phyloP scores from a whole-genome alignment of 2,888 invertebrate species.

The Amiota mariae region DNA sequence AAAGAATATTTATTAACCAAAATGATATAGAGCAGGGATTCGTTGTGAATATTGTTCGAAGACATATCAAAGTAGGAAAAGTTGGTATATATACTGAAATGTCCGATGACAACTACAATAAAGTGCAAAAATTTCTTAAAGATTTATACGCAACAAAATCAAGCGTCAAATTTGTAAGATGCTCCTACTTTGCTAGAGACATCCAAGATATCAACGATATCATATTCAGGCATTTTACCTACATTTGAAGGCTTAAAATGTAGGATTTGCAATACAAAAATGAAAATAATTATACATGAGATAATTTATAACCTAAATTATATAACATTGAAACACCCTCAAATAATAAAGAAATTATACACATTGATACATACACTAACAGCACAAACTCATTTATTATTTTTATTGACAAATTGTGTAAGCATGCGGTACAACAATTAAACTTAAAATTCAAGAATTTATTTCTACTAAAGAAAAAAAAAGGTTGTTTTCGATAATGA shows the following conservation, averaged over 20 bases:
- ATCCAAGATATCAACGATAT: constrained; percentile 36
- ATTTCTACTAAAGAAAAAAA: too few species aligned
- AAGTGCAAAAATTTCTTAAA: constrained; percentile 44
- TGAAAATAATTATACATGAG: constrained; percentile 22
- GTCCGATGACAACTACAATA: too few species aligned
- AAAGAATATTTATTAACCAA: constrained; percentile 33
- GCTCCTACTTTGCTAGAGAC: too few species aligned
- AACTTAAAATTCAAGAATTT: too few species aligned
- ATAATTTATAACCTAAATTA: constrained; percentile 33
- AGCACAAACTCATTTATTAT: constrained; percentile 39
- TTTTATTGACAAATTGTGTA: constrained; percentile 42
- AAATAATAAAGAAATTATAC: constrained; percentile 27
- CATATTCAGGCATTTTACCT: too few species aligned
- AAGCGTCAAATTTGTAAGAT: constrained; percentile 26
- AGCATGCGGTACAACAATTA: constrained; percentile 30
- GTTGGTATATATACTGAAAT: too few species aligned
- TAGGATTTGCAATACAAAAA: constrained; percentile 21
- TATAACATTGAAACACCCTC: constrained; percentile 28
- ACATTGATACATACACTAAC: constrained; percentile 34
- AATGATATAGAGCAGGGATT: constrained; percentile 31
- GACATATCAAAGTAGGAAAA: constrained; percentile 32
- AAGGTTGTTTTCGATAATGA: too few species aligned
- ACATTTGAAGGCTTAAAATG: constrained; percentile 26
- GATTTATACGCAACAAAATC: constrained; percentile 10
- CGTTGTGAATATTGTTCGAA: constrained; percentile 24